phyloP scores from a whole-genome alignment of 2,888 invertebrate genomes.

The Spilosoma lubricipeda region DNA sequence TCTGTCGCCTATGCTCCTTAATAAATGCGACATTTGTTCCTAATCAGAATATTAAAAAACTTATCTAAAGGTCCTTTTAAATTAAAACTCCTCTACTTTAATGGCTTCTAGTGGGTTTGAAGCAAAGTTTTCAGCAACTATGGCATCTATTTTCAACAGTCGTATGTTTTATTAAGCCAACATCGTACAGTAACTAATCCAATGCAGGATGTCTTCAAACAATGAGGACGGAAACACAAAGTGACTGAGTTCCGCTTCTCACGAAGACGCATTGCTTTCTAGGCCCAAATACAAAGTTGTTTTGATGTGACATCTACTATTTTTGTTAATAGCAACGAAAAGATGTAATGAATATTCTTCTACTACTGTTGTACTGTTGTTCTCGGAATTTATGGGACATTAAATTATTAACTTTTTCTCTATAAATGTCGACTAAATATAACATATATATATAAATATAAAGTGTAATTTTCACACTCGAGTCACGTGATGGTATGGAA shows the following conservation, averaged over 20 bases:
- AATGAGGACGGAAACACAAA: conserved; percentile 74
- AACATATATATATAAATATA: too few relatives aligned
- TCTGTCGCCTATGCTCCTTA: background rate
- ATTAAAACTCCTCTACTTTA: background rate
- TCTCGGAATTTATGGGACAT: background rate
- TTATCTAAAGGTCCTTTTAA: background rate
- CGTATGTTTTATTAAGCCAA: conserved; percentile 23
- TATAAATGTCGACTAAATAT: background rate
- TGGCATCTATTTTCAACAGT: conserved; percentile 10
- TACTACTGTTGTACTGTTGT: too few relatives aligned
- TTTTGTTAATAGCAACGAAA: background rate
- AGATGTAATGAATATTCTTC: background rate
- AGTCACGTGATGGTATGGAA: too few relatives aligned
- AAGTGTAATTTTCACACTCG: too few relatives aligned
- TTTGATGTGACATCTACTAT: conserved; percentile 9
- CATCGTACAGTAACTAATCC: conserved; percentile 49
- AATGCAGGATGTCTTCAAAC: conserved; percentile 74
- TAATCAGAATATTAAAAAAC: background rate
- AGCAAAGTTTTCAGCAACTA: background rate
- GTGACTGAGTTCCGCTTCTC: conserved; percentile 73
- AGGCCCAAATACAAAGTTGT: conserved; percentile 51
- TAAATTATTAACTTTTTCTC: background rate
- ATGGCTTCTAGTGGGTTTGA: background rate
- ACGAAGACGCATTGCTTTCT: conserved; percentile 65
- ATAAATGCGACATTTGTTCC: background rate